These are phyloP conservation scores for Aphrophora alni DNA, from an alignment of 2,888 invertebrate species.

Conservation along the genomic window DNA sequence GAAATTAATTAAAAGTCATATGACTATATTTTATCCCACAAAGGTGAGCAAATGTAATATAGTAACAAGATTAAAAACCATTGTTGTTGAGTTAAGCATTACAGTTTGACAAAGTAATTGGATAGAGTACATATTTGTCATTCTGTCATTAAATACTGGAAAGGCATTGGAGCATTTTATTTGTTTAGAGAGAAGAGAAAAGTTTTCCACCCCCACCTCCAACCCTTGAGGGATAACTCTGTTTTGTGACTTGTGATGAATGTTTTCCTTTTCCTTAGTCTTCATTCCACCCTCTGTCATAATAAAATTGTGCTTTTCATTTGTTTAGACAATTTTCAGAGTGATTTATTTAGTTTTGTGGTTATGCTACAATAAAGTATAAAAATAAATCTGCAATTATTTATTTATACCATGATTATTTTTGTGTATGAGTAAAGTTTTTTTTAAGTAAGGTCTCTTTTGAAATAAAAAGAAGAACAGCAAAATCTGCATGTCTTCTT, in stretches of 20 bases:
- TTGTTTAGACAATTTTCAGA: background rate
- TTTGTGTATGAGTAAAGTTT: too few species aligned
- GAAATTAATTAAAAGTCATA: too few species aligned
- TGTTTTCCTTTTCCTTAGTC: background rate
- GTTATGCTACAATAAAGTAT: too few species aligned
- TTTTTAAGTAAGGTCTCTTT: too few species aligned
- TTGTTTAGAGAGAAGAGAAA: background rate
- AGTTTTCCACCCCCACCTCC: background rate
- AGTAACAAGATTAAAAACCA: too few species aligned
- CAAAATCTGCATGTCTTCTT: too few species aligned
- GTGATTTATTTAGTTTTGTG: too few species aligned
- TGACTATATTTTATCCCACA: too few species aligned
- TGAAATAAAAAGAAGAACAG: too few species aligned
- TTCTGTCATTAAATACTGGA: background rate
- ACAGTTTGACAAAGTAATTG: background rate
- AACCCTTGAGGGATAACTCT: background rate
- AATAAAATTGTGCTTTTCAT: background rate
- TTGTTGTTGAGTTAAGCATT: background rate
- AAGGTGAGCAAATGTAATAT: too few species aligned
- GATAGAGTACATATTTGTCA: background rate
- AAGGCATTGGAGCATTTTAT: background rate
- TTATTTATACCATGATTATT: too few species aligned
- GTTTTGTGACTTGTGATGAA: background rate
- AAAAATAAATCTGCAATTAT: too few species aligned
- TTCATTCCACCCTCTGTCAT: background rate